These are phyloP conservation scores for Siphonodentalium dalli DNA, from an alignment of 2,888 invertebrate species.

Conservation along the genomic window DNA sequence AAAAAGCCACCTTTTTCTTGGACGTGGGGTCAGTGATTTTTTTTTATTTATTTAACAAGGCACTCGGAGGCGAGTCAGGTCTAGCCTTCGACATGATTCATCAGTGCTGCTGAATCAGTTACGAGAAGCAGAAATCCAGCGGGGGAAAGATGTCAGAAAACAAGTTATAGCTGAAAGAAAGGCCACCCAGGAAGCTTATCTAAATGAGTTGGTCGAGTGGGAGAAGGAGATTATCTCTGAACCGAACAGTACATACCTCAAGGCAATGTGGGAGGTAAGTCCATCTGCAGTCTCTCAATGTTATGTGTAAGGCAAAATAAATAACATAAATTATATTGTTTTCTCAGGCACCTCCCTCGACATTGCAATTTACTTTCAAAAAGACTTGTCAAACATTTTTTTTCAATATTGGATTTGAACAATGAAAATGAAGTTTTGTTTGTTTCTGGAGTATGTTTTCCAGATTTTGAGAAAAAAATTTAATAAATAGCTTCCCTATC, in stretches of 20 bases:
- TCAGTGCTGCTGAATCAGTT: constrained; percentile 62
- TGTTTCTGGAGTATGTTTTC: too few species aligned
- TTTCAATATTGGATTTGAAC: too few species aligned
- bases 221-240: constrained; percentile 66
- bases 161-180: constrained; percentile 61
- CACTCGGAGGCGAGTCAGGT: constrained; percentile 40
- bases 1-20: too few species aligned
- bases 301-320: not conserved
- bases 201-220: constrained; percentile 66
- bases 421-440: too few species aligned
- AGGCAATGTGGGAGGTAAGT: constrained; percentile 71
- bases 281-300: not conserved
- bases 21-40: too few species aligned
- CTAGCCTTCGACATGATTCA: constrained; percentile 50
- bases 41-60: too few species aligned
- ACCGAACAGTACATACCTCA: constrained; percentile 65
- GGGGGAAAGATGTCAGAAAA: constrained; percentile 55
- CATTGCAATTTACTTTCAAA: too few species aligned
- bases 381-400: too few species aligned
- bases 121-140: constrained; percentile 59
- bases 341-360: too few species aligned
- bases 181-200: constrained; percentile 64
- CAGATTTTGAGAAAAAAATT: too few species aligned
- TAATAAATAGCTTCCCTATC: too few species aligned
- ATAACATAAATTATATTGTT: too few species aligned